Evolutionary conservation across 1,140 invertebrate species (phyloP), one percentile per base, ranked within the genome.

Genomic region (Drosophila ironensis): DNA sequence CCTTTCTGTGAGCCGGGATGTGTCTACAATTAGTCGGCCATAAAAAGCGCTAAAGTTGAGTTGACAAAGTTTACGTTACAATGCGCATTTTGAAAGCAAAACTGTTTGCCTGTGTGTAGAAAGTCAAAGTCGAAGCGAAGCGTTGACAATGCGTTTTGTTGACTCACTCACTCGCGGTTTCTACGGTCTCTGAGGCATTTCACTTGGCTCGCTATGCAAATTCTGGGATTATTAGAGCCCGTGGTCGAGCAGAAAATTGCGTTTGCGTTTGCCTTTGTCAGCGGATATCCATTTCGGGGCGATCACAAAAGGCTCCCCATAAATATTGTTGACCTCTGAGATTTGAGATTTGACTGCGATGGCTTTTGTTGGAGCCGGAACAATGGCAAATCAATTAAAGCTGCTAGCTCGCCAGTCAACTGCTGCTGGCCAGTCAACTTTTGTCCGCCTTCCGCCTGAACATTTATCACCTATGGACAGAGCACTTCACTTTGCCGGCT

Each of bases 331-430:
- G 35, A 63, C 41, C 37, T 53, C 44, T 52, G 12, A 51, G 42
- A 48, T 46, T 78, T 38, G 51, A n/a, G n/a, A 37, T 41, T 59
- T 4, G 11, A 28, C 25, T 42, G 20, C n/a, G n/a, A n/a, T 6
- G 3, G 30, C 67, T 69, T 57, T 73, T 77, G 53, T 59, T 60
- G 46, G 14, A 28, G 17, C 12, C 38, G 33, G 27, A 64, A 73
- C 68, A 84, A 69, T 77, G 68, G 69, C 40, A 72, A 72, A 84
- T 82, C 78, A 77, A 82, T 82, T 76, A 84, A 82, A 72, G 22
- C 38, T 64, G 30, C 40, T 45, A n/a, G n/a, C n/a, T 57, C 64
- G 45, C 37, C n/a, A n/a, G n/a, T n/a, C n/a, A n/a, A n/a, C n/a
- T n/a, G n/a, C n/a, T n/a, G n/a, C 61, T 64, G 51, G 35, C 30